Conservation (phyloP, 2,888 invertebrate genomes). For the Drosophila suboccidentalis region DNA sequence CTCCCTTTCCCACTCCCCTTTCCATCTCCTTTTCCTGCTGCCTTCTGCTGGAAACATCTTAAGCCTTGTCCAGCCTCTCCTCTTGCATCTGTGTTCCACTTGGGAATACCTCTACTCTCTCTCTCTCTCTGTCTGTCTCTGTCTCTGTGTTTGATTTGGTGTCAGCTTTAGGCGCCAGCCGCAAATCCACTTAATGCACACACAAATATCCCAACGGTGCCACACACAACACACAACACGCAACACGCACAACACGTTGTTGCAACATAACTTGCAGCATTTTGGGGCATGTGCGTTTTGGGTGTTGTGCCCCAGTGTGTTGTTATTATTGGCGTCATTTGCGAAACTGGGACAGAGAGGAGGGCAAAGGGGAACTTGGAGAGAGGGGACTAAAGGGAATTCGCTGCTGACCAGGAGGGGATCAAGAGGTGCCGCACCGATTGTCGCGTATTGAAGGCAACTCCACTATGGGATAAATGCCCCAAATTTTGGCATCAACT, state of each 20-base stretch:
- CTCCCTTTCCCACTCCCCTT: not conserved
- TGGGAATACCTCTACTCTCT: conserved; percentile 22
- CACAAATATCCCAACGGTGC: conserved; percentile 16
- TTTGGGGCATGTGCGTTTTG: conserved; percentile 15
- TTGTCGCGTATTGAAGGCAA: conserved; percentile 22
- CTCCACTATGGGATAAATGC: too few relatives aligned
- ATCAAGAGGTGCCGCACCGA: conserved; percentile 16
- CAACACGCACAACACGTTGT: conserved; percentile 9
- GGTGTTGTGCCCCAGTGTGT: conserved; percentile 9
- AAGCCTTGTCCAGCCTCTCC: not conserved
- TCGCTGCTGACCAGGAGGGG: not conserved
- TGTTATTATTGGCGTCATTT: conserved; percentile 53
- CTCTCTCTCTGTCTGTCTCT: too few relatives aligned
- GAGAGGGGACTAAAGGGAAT: not conserved
- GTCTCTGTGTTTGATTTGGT: conserved; percentile 66
- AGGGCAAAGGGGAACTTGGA: not conserved
- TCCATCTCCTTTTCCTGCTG: not conserved
- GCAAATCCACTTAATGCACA: conserved; percentile 55
- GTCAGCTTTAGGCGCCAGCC: conserved; percentile 52
- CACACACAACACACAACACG: conserved; percentile 5
- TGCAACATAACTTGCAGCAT: conserved; percentile 12
- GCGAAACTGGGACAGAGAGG: conserved; percentile 10
- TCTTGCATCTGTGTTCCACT: not conserved
- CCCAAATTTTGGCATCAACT: too few relatives aligned
- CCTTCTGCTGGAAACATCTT: not conserved